phyloP scores from a whole-genome alignment of 2,797 vertebrate species.

The Selene dorsalis region DNA sequence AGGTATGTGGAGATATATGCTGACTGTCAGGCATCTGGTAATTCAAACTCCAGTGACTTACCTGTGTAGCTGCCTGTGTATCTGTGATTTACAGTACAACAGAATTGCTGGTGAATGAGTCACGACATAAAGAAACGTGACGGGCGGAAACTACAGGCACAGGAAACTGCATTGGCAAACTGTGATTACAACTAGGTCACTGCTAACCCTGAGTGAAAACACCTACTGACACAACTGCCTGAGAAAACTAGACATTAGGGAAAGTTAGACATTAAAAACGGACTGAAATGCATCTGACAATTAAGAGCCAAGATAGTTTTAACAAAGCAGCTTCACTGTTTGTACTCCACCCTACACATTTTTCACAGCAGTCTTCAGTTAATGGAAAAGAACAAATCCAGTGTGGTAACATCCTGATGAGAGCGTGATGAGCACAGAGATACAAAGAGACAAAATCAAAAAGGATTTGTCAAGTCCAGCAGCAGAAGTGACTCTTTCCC shows the following conservation, averaged over 20 bases:
- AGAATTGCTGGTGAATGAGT: neutral
- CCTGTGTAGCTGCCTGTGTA: neutral
- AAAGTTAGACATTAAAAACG: too few species aligned
- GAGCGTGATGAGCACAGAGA: conserved; percentile 15
- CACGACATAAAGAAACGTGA: neutral
- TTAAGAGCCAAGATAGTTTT: neutral
- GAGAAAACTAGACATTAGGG: neutral
- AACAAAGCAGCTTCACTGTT: neutral
- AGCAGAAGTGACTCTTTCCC: conserved; percentile 14
- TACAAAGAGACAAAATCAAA: conserved; percentile 31
- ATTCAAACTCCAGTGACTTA: conserved; percentile 1
- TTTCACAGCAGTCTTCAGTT: neutral
- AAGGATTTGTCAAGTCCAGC: conserved; percentile 14
- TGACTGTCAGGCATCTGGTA: neutral
- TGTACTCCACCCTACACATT: neutral
- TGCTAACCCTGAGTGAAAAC: neutral
- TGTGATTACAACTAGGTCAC: neutral
- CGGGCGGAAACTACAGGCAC: neutral
- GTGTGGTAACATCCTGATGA: neutral
- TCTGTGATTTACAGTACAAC: conserved; percentile 10
- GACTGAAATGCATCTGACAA: neutral
- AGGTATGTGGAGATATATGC: neutral
- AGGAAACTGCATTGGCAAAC: neutral
- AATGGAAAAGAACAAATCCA: neutral
- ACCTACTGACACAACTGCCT: neutral